Conservation (phyloP, 2,113 vertebrate species). For the Atrichornis clamosus region DNA sequence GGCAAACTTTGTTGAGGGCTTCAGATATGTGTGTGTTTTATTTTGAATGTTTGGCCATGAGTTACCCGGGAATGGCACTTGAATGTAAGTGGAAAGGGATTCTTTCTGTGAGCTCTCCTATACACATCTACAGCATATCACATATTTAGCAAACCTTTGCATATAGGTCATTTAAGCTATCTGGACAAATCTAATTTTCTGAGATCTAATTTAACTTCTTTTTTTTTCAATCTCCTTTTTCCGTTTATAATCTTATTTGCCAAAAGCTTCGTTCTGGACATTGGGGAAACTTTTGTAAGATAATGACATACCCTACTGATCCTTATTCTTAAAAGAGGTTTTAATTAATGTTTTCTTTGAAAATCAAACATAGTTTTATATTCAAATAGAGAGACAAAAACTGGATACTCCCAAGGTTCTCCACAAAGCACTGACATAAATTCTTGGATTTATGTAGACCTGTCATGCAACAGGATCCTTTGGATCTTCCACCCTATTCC, state of each 20-base stretch:
- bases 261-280: background rate
- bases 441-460: slow-evolving; percentile 34
- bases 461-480: slow-evolving; percentile 31
- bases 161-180: background rate
- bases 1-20: background rate
- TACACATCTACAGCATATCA: background rate
- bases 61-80: background rate
- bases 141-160: background rate
- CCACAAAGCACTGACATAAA: background rate
- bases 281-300: background rate
- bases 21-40: background rate
- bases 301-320: background rate
- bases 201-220: background rate
- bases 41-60: background rate
- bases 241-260: background rate
- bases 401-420: background rate
- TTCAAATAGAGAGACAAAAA: background rate
- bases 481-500: slow-evolving; percentile 11
- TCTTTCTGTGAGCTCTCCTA: background rate
- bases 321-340: background rate
- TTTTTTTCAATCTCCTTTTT: background rate
- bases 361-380: background rate
- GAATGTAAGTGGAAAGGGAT: background rate
- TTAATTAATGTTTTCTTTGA: background rate
- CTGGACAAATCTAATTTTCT: background rate